A percentile compares a stretch with the other conserved stretches of the same genome.
Conservation (phyloP, 2,797 vertebrate species). For the Uromys caudimaculatus region DNA sequence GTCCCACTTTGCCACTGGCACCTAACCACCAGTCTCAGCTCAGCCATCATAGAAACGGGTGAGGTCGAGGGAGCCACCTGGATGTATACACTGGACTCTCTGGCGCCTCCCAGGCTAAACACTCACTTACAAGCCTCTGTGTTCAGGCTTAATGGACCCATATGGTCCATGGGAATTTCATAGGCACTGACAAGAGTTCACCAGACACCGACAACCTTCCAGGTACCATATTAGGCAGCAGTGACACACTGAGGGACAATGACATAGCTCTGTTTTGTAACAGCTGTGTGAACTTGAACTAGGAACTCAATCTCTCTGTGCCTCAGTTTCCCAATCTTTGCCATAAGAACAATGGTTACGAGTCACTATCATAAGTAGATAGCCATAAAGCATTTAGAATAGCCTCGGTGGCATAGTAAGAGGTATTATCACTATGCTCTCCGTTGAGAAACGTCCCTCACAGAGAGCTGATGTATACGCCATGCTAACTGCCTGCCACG, state of each 20-base stretch:
- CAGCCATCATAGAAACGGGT: neutral
- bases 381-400: neutral
- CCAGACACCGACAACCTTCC: rapidly evolving
- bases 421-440: rapidly evolving
- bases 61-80: neutral
- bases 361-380: neutral
- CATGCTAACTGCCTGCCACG: neutral
- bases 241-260: neutral
- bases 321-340: neutral
- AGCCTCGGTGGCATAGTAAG: rapidly evolving
- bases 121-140: rapidly evolving
- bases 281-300: neutral
- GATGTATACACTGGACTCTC: neutral
- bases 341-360: rapidly evolving
- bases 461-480: rapidly evolving
- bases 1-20: rapidly evolving
- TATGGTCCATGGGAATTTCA: rapidly evolving
- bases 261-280: neutral
- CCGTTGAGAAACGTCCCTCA: rapidly evolving
- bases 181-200: neutral
- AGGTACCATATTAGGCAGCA: no score
- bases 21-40: neutral
- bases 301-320: neutral
- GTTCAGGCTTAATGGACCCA: neutral
- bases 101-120: rapidly evolving